Percentiles rank a stretch among this genome's conserved stretches.
These are phyloP conservation scores for Melanerpes formicivorus DNA, from an alignment of 2,113 vertebrate genomes.

Conservation along the genomic window DNA sequence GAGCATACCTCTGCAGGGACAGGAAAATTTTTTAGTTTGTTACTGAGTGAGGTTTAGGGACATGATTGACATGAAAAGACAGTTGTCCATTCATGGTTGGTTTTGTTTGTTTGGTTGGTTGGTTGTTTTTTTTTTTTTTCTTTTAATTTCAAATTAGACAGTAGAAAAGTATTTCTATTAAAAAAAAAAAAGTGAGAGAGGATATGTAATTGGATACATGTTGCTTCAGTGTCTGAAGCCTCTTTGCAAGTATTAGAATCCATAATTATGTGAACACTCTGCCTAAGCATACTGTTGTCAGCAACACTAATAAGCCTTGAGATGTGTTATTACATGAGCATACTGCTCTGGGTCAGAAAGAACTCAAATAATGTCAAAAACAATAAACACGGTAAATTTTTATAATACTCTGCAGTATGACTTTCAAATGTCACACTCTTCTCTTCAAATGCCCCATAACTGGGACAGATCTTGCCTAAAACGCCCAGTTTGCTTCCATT, in stretches of 20 bases:
- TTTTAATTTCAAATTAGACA: background rate
- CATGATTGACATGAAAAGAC: background rate
- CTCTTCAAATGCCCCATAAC: background rate
- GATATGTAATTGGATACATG: background rate
- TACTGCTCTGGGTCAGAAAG: background rate
- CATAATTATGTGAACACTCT: background rate
- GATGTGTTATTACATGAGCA: rapidly evolving
- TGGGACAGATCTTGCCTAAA: background rate
- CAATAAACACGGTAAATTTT: background rate
- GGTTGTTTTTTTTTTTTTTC: no score
- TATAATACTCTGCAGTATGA: background rate
- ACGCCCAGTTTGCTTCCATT: background rate
- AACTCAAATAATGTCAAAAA: background rate
- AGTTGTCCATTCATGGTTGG: background rate
- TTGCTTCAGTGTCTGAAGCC: background rate
- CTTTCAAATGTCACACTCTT: background rate
- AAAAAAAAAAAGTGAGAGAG: background rate
- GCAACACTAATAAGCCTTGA: background rate
- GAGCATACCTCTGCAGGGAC: background rate
- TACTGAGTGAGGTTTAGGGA: background rate
- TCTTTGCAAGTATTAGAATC: background rate
- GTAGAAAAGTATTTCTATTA: background rate
- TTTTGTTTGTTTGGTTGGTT: no score
- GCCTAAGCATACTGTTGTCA: background rate
- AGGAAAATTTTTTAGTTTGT: background rate